A percentile compares a stretch with the other conserved stretches of the same genome.
Conservation (phyloP, 2,797 vertebrate species). For the Ctenopoma multispine region DNA sequence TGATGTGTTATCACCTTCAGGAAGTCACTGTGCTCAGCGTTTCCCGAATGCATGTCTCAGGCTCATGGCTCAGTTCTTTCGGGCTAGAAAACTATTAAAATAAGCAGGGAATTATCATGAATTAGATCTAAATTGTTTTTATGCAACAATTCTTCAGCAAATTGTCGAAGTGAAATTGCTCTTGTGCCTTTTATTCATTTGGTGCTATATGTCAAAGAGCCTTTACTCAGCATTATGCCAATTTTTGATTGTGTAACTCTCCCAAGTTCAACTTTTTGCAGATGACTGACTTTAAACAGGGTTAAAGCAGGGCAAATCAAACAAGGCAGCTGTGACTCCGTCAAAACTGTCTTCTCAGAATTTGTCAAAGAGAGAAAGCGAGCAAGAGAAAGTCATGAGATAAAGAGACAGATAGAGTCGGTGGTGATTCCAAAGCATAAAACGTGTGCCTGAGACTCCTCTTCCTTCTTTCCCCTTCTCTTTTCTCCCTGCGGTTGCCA, state of each 20-base stretch:
- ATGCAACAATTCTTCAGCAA: neutral
- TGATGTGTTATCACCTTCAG: too few relatives aligned
- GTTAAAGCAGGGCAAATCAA: conserved; percentile 51
- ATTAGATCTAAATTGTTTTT: neutral
- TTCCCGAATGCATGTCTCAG: neutral
- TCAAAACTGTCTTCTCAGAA: conserved; percentile 49
- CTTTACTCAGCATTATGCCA: conserved; percentile 48
- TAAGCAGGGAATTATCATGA: neutral
- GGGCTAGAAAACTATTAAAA: neutral
- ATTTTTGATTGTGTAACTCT: conserved; percentile 52
- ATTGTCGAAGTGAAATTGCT: neutral
- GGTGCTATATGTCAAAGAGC: conserved; percentile 6
- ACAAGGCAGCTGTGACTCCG: conserved; percentile 54
- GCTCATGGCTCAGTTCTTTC: neutral
- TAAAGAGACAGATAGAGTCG: conserved; percentile 22
- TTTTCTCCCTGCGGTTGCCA: conserved; percentile 58
- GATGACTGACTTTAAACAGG: conserved; percentile 42
- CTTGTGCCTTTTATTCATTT: conserved; percentile 1
- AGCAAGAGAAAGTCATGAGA: conserved; percentile 35
- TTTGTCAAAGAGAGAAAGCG: conserved; percentile 39
- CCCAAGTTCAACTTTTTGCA: conserved; percentile 37
- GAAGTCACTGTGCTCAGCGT: neutral
- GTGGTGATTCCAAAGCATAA: conserved; percentile 56
- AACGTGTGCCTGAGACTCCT: conserved; percentile 60
- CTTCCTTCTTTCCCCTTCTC: conserved; percentile 40